phyloP scores from a whole-genome alignment of 2,113 vertebrate genomes.

The Burhinus oedicnemus region DNA sequence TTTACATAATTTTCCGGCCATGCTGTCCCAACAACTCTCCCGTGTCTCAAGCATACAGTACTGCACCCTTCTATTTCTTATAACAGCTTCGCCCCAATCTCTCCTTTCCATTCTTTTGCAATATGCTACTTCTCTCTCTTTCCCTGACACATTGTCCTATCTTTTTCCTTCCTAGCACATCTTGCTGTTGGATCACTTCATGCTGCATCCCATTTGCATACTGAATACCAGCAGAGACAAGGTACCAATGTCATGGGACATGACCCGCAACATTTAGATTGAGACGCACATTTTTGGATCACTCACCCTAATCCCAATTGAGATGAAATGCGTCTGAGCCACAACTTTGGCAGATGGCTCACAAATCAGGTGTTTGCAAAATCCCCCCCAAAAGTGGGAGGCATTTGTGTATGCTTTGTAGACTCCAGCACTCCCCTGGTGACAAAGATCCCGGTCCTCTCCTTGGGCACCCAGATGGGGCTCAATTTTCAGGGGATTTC shows the following conservation, averaged over 20 bases:
- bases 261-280: slow-evolving; percentile 45
- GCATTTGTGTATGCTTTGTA: slow-evolving; percentile 21
- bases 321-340: slow-evolving; percentile 29
- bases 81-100: neutral
- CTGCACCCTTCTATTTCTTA: neutral
- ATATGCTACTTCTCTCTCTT: neutral
- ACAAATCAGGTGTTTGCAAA: slow-evolving; percentile 63
- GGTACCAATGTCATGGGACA: slow-evolving; percentile 62
- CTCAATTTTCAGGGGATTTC: neutral
- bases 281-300: slow-evolving; percentile 40
- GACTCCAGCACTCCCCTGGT: neutral
- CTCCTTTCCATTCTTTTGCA: neutral
- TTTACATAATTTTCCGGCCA: neutral
- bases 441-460: neutral
- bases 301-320: slow-evolving; percentile 46
- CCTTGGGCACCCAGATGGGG: neutral
- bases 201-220: slow-evolving; percentile 68
- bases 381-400: slow-evolving; percentile 18
- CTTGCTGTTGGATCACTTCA: slow-evolving; percentile 31
- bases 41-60: neutral
- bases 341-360: slow-evolving; percentile 58
- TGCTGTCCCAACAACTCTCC: rapidly evolving
- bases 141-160: neutral
- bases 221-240: slow-evolving; percentile 52
- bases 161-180: slow-evolving; percentile 36